Base-by-base conservation (phyloP, 2,113 vertebrate species). In the Polyodon spathula region DNA sequence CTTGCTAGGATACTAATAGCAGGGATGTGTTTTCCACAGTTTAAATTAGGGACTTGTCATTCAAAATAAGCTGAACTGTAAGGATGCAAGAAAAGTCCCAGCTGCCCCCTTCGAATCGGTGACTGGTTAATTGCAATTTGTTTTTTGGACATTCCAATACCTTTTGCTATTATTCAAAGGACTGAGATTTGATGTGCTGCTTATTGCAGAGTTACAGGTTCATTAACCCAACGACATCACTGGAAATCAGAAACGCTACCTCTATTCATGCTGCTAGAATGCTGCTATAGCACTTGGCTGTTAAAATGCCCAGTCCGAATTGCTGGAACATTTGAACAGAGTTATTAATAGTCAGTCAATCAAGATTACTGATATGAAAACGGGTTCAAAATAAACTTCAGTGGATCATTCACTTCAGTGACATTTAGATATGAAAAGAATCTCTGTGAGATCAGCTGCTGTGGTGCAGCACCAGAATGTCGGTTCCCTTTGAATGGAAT, bases 1-100 rank as follows among this genome's bases (percentile, higher is more conserved):
- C 43, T 44, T 44, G 43, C 43, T 12, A 44, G 12, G 43, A 44
- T 12, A 44, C 7, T 44, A 44, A 44, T 44, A 44, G 7, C 7
- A 44, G 43, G 12, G 43, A 44, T 44, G 12, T 44, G 43, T 12
- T 44, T 44, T 44, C 43, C 43, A 44, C 57, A 59, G 43, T 63
- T 41, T 60, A 62, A 44, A 8, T 44, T 44, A 44, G 12, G 12
- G 43, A 44, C 7, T 12, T 44, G 43, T 12, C 43, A 44, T 8
- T 44, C 43, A 44, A 44, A 44, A 1, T 44, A 12, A 44, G 43
- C 43, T 44, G 43, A 44, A 44, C 43, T 44, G 43, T 44, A 44
- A 44, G 12, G 43, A 44, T 7, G 7, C 12, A 44, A 9, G 53
- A 54, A 27, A 54, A 54, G 1, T 54, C 53, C 2, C 15, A 6